Percentiles rank a stretch among this genome's conserved stretches.
These are phyloP conservation scores for Vireo altiloquus DNA, from an alignment of 2,113 vertebrate genomes.

Conservation along the genomic window DNA sequence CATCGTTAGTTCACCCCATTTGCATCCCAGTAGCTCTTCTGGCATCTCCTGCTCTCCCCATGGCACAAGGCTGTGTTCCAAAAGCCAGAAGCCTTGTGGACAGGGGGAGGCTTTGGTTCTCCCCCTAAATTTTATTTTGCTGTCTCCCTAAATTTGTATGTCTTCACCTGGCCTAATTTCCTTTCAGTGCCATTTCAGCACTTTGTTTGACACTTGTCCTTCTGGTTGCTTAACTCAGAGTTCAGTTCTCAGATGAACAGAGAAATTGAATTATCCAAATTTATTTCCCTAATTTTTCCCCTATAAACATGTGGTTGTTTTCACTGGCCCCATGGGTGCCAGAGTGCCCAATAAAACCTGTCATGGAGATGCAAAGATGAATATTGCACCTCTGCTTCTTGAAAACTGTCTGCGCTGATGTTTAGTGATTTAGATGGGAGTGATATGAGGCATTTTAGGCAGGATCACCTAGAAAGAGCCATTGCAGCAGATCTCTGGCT, in stretches of 20 bases:
- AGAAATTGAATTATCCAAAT: background rate
- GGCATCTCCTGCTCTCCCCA: background rate
- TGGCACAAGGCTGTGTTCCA: background rate
- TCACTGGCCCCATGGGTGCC: background rate
- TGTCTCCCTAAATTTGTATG: background rate
- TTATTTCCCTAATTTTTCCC: background rate
- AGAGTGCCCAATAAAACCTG: rapidly evolving
- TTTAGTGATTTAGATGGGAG: background rate
- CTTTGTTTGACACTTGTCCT: background rate
- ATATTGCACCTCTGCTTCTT: background rate
- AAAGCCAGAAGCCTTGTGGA: background rate
- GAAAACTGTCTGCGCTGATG: background rate
- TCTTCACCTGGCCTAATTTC: background rate
- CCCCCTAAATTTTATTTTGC: background rate
- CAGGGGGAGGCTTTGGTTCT: background rate
- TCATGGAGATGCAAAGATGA: rapidly evolving
- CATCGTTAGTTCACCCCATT: rapidly evolving
- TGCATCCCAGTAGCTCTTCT: background rate
- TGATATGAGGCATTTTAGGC: background rate
- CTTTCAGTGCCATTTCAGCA: background rate
- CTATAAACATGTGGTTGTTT: background rate
- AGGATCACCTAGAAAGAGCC: background rate
- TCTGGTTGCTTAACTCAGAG: background rate
- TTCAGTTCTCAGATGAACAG: background rate
- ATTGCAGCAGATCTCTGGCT: background rate